These are phyloP conservation scores for Etheostoma spectabile DNA, from an alignment of 2,113 vertebrate genomes.

Conservation along the genomic window DNA sequence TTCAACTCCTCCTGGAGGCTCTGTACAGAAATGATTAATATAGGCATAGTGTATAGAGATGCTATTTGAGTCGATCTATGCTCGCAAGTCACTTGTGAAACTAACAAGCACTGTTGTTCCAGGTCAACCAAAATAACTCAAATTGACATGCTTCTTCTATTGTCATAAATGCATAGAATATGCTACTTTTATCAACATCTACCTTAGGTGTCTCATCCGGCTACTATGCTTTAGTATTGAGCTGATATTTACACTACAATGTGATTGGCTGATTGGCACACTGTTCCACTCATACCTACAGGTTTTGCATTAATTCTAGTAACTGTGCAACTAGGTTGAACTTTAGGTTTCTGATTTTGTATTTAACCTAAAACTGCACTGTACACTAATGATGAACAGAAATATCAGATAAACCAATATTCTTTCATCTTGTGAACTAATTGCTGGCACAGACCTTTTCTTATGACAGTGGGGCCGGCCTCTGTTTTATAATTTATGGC, in stretches of 20 bases:
- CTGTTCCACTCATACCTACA: not conserved
- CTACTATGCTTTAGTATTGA: not conserved
- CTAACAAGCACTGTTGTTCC: too few species aligned
- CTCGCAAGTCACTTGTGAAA: too few species aligned
- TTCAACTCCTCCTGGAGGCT: not conserved
- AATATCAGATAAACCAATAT: not conserved
- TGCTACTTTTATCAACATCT: too few species aligned
- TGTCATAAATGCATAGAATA: not conserved
- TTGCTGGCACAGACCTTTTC: not conserved
- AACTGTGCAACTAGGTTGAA: not conserved
- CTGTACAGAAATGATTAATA: not conserved
- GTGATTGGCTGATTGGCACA: not conserved
- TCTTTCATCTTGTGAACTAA: not conserved
- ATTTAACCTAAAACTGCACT: not conserved
- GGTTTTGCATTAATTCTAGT: not conserved
- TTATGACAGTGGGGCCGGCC: not conserved
- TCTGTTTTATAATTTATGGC: slow-evolving; percentile 49
- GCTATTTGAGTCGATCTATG: not conserved
- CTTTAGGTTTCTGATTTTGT: not conserved
- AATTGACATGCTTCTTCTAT: not conserved
- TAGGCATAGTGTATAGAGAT: not conserved
- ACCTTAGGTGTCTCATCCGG: too few species aligned
- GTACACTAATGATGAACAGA: not conserved
- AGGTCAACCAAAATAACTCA: not conserved
- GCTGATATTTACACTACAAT: not conserved